Conservation (phyloP, 2,888 invertebrate species). For the Nymphalis polychloros region DNA sequence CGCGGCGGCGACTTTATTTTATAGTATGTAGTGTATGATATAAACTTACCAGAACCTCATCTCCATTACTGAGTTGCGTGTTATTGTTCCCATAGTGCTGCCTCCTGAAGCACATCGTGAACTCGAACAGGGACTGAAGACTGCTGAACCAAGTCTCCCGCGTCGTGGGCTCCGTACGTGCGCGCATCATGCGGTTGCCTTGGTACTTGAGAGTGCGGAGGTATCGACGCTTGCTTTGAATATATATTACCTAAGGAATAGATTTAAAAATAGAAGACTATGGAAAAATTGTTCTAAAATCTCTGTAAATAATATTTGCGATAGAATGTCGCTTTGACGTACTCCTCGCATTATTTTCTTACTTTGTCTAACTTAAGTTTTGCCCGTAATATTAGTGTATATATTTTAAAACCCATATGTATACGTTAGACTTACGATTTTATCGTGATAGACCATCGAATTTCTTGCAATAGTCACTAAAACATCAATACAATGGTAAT, state of each 20-base stretch:
- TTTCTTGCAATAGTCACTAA: too few species aligned
- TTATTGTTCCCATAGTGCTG: constrained; percentile 64
- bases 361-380: too few species aligned
- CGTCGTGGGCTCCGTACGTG: constrained; percentile 37
- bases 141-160: constrained; percentile 53
- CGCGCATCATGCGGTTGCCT: constrained; percentile 67
- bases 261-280: neutral
- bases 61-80: constrained; percentile 57
- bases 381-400: too few species aligned
- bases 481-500: too few species aligned
- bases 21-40: too few species aligned
- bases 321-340: too few species aligned
- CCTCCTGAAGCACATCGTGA: constrained; percentile 67
- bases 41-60: constrained; percentile 64
- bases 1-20: too few species aligned
- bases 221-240: constrained; percentile 78
- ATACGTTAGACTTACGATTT: too few species aligned
- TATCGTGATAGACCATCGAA: too few species aligned
- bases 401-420: too few species aligned
- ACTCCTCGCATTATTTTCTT: too few species aligned
- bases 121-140: constrained; percentile 57
- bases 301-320: too few species aligned
- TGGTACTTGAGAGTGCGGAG: constrained; percentile 78
- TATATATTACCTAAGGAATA: constrained; percentile 69
- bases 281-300: neutral